phyloP scores from a whole-genome alignment of 2,797 vertebrate genomes.

The Sternotherus odoratus region DNA sequence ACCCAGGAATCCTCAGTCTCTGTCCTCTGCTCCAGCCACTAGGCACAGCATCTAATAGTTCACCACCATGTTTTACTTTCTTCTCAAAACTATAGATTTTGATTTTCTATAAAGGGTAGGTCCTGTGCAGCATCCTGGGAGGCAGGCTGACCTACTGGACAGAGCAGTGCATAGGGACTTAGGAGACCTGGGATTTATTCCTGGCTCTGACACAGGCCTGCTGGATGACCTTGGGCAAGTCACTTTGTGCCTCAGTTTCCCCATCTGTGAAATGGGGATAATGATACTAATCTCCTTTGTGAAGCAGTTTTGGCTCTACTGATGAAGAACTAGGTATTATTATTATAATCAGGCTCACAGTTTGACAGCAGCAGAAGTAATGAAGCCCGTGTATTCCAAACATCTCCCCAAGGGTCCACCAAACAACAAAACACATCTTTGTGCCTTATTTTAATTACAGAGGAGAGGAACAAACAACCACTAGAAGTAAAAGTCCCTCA shows the following conservation, averaged over 20 bases:
- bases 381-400: neutral
- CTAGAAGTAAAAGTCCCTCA: neutral
- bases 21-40: neutral
- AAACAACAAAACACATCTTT: neutral
- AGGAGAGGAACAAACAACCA: neutral
- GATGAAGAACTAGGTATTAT: neutral
- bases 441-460: neutral
- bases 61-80: neutral
- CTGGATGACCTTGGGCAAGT: rapidly evolving
- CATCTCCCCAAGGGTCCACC: neutral
- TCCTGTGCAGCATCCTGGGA: neutral
- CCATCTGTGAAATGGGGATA: neutral
- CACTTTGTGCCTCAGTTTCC: neutral
- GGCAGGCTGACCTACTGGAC: neutral
- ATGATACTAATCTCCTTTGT: neutral
- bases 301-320: neutral
- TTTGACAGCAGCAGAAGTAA: neutral
- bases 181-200: neutral
- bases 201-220: rapidly evolving
- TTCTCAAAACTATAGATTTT: neutral
- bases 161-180: neutral
- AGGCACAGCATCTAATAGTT: neutral
- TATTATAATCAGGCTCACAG: neutral
- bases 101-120: neutral
- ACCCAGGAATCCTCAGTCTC: neutral